A percentile compares a stretch with the other conserved stretches of the same genome.
These are phyloP conservation scores for Parascotia fuliginaria DNA, from an alignment of 2,888 invertebrate species.

Conservation along the genomic window DNA sequence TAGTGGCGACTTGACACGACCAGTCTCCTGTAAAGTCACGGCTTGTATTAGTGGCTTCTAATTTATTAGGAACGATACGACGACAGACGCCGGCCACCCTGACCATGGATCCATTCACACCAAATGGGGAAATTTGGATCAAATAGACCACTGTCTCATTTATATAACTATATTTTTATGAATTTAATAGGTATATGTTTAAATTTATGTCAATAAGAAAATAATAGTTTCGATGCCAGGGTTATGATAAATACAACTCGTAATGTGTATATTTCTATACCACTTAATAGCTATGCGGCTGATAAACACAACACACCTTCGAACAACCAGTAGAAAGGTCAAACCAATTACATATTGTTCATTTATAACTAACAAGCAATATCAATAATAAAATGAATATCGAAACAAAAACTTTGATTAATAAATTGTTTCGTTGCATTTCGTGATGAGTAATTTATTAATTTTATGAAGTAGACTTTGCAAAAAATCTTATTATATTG, in stretches of 20 bases:
- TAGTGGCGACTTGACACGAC: conserved; percentile 80
- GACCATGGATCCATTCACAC: conserved; percentile 80
- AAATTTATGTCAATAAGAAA: neutral
- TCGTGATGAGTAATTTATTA: neutral
- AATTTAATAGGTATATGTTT: no score
- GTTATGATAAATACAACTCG: conserved; percentile 16
- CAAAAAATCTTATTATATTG: neutral
- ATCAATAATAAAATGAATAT: conserved; percentile 23
- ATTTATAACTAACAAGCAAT: conserved; percentile 29
- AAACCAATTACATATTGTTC: conserved; percentile 40
- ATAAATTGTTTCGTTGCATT: neutral
- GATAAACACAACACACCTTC: conserved; percentile 25
- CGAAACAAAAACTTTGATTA: conserved; percentile 23
- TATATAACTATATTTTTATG: neutral
- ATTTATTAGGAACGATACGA: conserved; percentile 84
- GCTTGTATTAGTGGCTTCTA: conserved; percentile 84
- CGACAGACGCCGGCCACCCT: conserved; percentile 84
- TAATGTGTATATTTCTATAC: conserved; percentile 16
- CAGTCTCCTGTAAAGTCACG: conserved; percentile 83
- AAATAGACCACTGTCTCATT: conserved; percentile 28
- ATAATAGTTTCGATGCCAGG: conserved; percentile 23
- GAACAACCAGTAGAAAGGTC: conserved; percentile 45
- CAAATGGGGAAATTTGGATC: conserved; percentile 56
- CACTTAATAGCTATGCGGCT: conserved; percentile 31
- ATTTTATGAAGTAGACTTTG: neutral